A percentile compares a stretch with the other conserved stretches of the same genome.
These are phyloP conservation scores for Dynastes tityus DNA, from an alignment of 2,888 invertebrate species.

Conservation along the genomic window DNA sequence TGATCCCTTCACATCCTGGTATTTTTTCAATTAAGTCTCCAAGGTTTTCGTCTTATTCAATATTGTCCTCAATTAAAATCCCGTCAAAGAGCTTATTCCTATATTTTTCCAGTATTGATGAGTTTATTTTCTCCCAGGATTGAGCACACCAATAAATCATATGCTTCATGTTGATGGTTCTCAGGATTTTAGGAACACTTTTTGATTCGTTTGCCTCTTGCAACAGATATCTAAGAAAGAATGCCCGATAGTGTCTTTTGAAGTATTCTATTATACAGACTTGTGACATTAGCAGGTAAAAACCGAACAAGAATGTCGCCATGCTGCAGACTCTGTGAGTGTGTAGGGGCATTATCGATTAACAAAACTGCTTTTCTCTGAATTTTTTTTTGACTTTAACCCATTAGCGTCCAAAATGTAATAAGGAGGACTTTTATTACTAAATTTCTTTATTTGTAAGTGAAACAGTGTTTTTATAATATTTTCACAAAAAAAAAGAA, in stretches of 20 bases:
- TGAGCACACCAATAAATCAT: too few species aligned
- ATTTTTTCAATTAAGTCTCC: background rate
- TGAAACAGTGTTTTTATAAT: too few species aligned
- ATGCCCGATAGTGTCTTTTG: constrained; percentile 6
- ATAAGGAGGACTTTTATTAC: too few species aligned
- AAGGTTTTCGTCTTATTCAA: too few species aligned
- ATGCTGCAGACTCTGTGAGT: too few species aligned
- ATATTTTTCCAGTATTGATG: constrained; percentile 12
- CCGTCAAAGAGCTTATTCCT: too few species aligned
- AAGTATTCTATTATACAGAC: constrained; percentile 1
- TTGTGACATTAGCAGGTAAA: constrained; percentile 14
- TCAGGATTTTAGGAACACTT: constrained; percentile 14
- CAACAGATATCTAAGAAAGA: background rate
- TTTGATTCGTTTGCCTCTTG: constrained; percentile 17
- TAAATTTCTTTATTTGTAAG: too few species aligned
- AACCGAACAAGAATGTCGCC: too few species aligned
- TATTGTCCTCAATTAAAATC: too few species aligned
- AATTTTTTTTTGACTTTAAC: too few species aligned
- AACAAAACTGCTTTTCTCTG: constrained; percentile 2
- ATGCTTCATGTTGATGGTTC: background rate
- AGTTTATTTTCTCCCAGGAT: background rate
- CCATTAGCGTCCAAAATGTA: too few species aligned
- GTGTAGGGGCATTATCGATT: constrained; percentile 7
- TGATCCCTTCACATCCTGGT: constrained; percentile 12
- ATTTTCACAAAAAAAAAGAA: too few species aligned